Evolutionary conservation across 2,113 vertebrate genomes (phyloP).

Genomic region (Pelecanus crispus): DNA sequence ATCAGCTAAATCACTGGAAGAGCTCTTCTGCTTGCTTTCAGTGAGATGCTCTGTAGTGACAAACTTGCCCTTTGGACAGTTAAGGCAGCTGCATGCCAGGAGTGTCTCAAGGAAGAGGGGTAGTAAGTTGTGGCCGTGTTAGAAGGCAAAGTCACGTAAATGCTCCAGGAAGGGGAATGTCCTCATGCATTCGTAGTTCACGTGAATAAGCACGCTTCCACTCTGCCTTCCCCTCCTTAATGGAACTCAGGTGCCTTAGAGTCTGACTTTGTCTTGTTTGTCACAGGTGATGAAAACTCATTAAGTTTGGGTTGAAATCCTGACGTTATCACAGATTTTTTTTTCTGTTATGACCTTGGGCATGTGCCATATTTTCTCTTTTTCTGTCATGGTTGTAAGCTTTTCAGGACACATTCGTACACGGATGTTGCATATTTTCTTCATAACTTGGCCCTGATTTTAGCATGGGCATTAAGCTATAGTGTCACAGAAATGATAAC

Average conservation of each 20-base stretch:
- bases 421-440: not conserved
- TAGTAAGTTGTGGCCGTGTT: not conserved
- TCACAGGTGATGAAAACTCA: not conserved
- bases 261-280: not conserved
- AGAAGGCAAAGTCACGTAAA: not conserved
- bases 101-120: not conserved
- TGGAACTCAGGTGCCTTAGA: fast-evolving
- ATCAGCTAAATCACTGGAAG: not conserved
- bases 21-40: not conserved
- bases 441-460: not conserved
- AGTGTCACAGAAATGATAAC: not conserved
- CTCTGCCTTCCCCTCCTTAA: not conserved
- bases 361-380: not conserved
- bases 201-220: not conserved
- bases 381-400: fast-evolving
- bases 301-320: not conserved
- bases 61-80: not conserved
- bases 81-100: not conserved
- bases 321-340: not conserved
- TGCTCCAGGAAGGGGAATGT: not conserved
- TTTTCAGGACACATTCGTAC: not conserved
- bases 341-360: not conserved
- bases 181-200: not conserved
- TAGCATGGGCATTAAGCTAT: not conserved
- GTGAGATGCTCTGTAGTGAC: not conserved